Percentiles rank a stretch among this genome's conserved stretches.
Conservation (phyloP, 2,797 vertebrate genomes). For the Chiloscyllium punctatum region DNA sequence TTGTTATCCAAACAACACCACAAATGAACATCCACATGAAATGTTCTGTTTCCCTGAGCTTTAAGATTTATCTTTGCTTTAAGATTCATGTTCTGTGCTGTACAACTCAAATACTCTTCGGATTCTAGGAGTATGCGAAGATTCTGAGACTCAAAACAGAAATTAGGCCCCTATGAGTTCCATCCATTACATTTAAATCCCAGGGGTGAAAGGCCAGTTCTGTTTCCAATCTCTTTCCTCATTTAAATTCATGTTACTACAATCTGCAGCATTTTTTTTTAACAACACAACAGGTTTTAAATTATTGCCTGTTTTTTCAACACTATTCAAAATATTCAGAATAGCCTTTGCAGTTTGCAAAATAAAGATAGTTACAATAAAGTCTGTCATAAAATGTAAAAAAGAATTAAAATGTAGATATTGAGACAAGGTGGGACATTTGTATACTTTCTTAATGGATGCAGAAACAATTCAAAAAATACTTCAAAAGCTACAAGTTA, state of each 20-base stretch:
- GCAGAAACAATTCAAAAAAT: not conserved
- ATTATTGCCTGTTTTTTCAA: not conserved
- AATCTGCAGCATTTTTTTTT: too few relatives aligned
- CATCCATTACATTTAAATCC: not conserved
- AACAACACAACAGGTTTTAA: not conserved
- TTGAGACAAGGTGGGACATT: not conserved
- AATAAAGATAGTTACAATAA: not conserved
- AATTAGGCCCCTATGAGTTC: not conserved
- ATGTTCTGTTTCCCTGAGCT: not conserved
- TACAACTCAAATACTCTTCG: too few relatives aligned
- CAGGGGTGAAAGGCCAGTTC: not conserved
- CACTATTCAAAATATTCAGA: not conserved
- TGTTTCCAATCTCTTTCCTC: not conserved
- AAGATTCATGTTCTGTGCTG: too few relatives aligned
- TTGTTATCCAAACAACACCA: too few relatives aligned
- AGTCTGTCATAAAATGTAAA: not conserved
- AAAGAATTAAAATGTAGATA: not conserved
- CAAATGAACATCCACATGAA: not conserved
- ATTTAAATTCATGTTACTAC: not conserved
- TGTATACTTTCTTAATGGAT: not conserved
- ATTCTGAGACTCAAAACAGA: not conserved
- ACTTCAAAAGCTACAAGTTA: not conserved
- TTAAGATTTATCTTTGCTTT: not conserved
- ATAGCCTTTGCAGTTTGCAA: not conserved
- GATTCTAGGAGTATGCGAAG: not conserved